Evolutionary conservation across 2,797 vertebrate species (phyloP).

Genomic region (Halcyon chelicuti): DNA sequence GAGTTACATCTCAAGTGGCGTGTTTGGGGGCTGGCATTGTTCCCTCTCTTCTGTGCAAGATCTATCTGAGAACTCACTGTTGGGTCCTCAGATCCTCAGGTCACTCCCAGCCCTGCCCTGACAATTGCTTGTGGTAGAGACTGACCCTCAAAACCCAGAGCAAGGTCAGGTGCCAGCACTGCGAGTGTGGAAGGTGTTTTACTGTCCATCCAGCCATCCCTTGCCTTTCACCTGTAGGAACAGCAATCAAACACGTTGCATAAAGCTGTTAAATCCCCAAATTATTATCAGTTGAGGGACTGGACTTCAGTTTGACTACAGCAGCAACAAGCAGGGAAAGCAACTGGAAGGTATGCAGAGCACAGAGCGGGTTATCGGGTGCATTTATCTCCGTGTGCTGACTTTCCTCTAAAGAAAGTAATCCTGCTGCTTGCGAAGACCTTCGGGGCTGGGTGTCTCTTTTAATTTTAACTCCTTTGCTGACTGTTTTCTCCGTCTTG

Average conservation of each 20-base stretch:
- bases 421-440: neutral
- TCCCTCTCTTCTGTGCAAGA: neutral
- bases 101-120: neutral
- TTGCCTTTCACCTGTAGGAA: neutral
- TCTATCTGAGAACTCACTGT: rapidly evolving
- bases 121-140: rapidly evolving
- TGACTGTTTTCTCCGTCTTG: neutral
- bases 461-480: slow-evolving; percentile 10
- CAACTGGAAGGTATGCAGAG: neutral
- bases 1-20: neutral
- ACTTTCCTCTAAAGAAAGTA: neutral
- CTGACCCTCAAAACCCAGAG: neutral
- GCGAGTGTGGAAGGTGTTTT: neutral
- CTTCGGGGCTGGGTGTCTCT: neutral
- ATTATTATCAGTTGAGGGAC: neutral
- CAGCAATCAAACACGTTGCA: neutral
- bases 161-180: rapidly evolving
- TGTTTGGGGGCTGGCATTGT: neutral
- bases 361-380: neutral
- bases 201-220: neutral
- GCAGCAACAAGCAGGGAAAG: neutral
- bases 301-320: neutral
- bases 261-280: neutral
- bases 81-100: neutral
- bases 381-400: neutral